Base-by-base conservation (phyloP, 2,888 invertebrate species). In the Chorisops tibialis region DNA sequence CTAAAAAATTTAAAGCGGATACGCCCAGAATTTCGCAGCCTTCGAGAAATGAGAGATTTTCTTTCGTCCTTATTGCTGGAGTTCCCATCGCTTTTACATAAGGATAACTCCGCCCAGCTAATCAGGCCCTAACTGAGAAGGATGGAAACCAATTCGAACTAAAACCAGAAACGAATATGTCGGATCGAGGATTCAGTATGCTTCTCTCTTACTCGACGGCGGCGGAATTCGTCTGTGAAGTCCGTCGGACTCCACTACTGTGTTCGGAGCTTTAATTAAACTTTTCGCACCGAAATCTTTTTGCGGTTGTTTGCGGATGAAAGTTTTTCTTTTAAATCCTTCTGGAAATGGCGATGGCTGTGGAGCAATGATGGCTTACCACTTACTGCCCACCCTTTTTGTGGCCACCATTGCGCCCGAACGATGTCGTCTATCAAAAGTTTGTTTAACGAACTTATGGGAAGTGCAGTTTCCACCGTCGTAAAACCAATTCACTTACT, bases 391-490 rank as follows among this genome's bases (percentile, higher is more conserved):
- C 30, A 30, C 2, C 3, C 30, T 30, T n/a, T n/a, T 2, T 30
- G 30, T 30, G 30, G 30, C 30, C 18, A 50, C n/a, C 24, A 1
- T 45, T 56, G 16, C 21, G 14, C 16, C 11, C 6, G 37, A 48
- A 38, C 47, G 38, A 59, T 35, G 59, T 66, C 64, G 65, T 65
- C 65, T 59, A 62, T 64, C 65, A 66, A 64, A 64, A 62, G 37
- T 48, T 60, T 52, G 60, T 68, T 67, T 65, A 67, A 65, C 64
- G 58, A 66, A 68, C 68, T 68, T 65, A 65, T 68, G 67, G 63
- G 67, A 50, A 61, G 60, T 67, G 65, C 66, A 66, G 52, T 65
- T 64, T 63, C 62, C 58, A 47, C 61, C 64, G 48, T 51, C 54
- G 59, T 64, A 64, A 64, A 64, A 64, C 41, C 52, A 64, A 62